Evolutionary conservation across 2,797 vertebrate genomes (phyloP), one percentile per base, ranked within the genome.

Genomic region (Pseudochirops cupreus): DNA sequence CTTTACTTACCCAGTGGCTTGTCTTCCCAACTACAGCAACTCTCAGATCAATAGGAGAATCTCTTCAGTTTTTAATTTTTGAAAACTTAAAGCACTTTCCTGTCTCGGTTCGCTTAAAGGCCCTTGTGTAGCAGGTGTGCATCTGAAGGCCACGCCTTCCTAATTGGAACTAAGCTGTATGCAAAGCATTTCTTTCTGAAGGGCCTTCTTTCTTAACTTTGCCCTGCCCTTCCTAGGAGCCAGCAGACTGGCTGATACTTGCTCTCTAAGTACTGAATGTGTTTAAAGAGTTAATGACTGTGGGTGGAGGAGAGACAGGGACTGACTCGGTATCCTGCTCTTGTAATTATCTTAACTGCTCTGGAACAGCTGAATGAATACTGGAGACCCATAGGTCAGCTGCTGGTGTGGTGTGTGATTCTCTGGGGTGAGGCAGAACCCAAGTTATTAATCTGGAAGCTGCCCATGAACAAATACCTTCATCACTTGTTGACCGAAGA

Each of bases 381-480:
- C 39, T 46, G 74, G 74, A 50, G 74, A 55, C 98, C 97, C 3
- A 0, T 50, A 26, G 95, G 74, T 67, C 97, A 74, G 94, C 28
- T 54, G 56, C 16, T 0, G 24, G 67, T 24, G 67, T 82, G 67
- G 16, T 39, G 18, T 46, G n/a, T 82, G 74, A 21, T 87, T 87
- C 39, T 87, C 74, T 26, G 39, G 74, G 33, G 39, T 10, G 74
- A 87, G 74, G 39, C 9, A 26, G 3, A 67, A 59, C 90, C 74
- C 87, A 46, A 92, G 54, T 16, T 94, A 28, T 94, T 74, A 96
- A 93, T 67, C 94, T 87, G 97, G 57, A 13, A 95, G 92, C 52
- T 52, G 92, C 6, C 93, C 95, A 98, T 98, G 98, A 98, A 98
- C 98, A 98, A 98, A 1, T 98, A 98, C 0, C 97, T 98, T 94